A percentile compares a stretch with the other conserved stretches of the same genome.
phyloP scores from a whole-genome alignment of 2,888 invertebrate genomes.

The Dynastes maya region DNA sequence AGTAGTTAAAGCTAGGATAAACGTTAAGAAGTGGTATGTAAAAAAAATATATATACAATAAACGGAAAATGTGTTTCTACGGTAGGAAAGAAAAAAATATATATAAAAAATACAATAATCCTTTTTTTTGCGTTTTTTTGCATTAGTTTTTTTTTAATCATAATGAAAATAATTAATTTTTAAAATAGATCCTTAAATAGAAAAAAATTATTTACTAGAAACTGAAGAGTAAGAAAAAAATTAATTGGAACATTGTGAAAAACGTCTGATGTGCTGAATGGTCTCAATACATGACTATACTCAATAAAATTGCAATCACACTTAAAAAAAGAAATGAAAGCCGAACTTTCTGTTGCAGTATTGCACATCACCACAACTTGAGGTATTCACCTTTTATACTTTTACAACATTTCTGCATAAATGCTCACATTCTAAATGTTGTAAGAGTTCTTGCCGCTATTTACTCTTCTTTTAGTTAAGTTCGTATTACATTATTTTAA shows the following conservation, averaged over 20 bases:
- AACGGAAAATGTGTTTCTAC: conserved; percentile 12
- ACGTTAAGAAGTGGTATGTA: conserved; percentile 1
- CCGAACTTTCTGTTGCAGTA: conserved; percentile 41
- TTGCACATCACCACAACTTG: conserved; percentile 50
- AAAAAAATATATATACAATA: conserved; percentile 5
- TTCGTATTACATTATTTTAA: conserved; percentile 21
- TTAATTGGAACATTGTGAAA: background rate
- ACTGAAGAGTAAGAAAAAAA: background rate
- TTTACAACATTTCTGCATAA: background rate
- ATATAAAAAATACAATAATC: background rate
- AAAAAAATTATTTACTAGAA: background rate
- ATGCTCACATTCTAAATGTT: background rate
- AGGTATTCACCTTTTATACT: conserved; percentile 15
- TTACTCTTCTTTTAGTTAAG: background rate
- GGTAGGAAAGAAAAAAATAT: background rate
- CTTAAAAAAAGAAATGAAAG: conserved; percentile 31
- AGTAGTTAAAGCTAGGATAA: conserved; percentile 20
- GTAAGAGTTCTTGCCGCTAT: background rate
- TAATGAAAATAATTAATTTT: conserved; percentile 7
- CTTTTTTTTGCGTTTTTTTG: conserved; percentile 22
- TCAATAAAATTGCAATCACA: conserved; percentile 23
- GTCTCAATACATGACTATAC: background rate
- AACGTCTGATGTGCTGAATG: background rate
- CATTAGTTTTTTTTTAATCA: conserved; percentile 7
- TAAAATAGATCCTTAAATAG: background rate